Base-by-base conservation (phyloP, 1,140 invertebrate species). In the Dermatophagoides farinae region DNA sequence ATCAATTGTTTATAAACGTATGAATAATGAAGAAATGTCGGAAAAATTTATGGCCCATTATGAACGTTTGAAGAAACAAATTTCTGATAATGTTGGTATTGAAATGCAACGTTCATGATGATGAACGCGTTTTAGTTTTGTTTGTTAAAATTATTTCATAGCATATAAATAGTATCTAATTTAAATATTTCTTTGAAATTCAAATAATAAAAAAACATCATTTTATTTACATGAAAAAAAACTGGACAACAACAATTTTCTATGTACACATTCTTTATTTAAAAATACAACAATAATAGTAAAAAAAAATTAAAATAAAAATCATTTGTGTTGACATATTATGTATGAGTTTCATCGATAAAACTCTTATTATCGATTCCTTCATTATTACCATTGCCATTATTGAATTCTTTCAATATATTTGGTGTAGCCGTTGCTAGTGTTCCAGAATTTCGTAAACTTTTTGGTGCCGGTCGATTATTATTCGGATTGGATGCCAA, bases 201-300 rank as follows among this genome's bases (percentile, higher is more conserved):
- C 8, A 4, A 31, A 31, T 31, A 31, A 31, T 4, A 31, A 31
- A 31, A 31, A 31, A 31, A 31, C 2, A 31, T 31, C 31, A 4
- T 31, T 31, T 31, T 31, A 31, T 31, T 31, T 31, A 31, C 31
- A 31, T n/a, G n/a, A n/a, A n/a, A n/a, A n/a, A n/a, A n/a, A n/a
- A n/a, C n/a, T n/a, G 31, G 31, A 8, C 2, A 31, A 31, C 31
- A 31, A 31, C 31, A 50, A 2, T 23, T 16, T 20, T 70, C 95
- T 98, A 80, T 98, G 98, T 65, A 97, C 98, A 70, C 98, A 95
- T 23, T 95, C 95, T 23, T 77, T 99, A 68, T 93, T 98, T 73
- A 98, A 98, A 44, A 44, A 44, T 44, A 10, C 43, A 44, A 20
- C 1, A 44, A 44, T 16, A 20, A 16, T 5, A 16, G n/a, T n/a